These are phyloP conservation scores for Epizoanthus fatuus DNA, from an alignment of 92 coral and sea anemone species.

Conservation along the genomic window DNA sequence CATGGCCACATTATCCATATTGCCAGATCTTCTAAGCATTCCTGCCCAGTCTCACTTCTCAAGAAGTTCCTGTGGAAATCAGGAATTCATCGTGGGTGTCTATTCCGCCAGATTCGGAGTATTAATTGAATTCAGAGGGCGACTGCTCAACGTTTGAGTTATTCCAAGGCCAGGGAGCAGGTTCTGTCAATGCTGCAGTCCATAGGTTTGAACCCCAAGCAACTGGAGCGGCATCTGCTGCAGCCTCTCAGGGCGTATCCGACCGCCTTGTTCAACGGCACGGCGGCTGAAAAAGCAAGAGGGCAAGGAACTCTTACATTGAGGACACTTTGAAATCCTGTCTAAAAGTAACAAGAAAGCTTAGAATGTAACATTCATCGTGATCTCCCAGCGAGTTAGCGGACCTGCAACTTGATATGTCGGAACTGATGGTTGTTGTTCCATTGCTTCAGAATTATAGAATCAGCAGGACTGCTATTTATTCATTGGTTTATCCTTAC, in stretches of 20 bases:
- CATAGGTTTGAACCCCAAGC: conserved; percentile 56
- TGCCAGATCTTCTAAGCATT: conserved; percentile 41
- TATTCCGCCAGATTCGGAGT: conserved; percentile 57
- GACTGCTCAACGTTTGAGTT: conserved; percentile 54
- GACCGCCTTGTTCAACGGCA: conserved; percentile 23
- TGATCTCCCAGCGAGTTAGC: neutral
- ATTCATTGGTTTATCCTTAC: neutral
- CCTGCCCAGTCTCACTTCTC: conserved; percentile 63
- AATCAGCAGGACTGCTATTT: neutral
- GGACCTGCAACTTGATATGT: neutral
- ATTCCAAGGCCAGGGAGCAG: conserved; percentile 58
- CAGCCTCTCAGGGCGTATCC: conserved; percentile 41
- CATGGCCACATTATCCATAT: conserved; percentile 48
- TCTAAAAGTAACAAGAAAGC: conserved; percentile 7
- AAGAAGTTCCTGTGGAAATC: conserved; percentile 55
- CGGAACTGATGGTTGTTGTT: neutral
- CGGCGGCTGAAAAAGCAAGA: conserved; percentile 20
- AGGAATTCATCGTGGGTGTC: conserved; percentile 11
- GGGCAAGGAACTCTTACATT: conserved; percentile 32
- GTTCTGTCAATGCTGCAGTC: conserved; percentile 32
- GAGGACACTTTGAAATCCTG: conserved; percentile 16
- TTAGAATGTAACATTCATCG: neutral
- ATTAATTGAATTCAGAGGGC: conserved; percentile 45
- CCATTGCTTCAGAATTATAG: neutral
- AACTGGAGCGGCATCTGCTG: conserved; percentile 67